A percentile compares a stretch with the other conserved stretches of the same genome.
Evolutionary conservation across 2,797 vertebrate species (phyloP).

Genomic region (Menidia menidia): DNA sequence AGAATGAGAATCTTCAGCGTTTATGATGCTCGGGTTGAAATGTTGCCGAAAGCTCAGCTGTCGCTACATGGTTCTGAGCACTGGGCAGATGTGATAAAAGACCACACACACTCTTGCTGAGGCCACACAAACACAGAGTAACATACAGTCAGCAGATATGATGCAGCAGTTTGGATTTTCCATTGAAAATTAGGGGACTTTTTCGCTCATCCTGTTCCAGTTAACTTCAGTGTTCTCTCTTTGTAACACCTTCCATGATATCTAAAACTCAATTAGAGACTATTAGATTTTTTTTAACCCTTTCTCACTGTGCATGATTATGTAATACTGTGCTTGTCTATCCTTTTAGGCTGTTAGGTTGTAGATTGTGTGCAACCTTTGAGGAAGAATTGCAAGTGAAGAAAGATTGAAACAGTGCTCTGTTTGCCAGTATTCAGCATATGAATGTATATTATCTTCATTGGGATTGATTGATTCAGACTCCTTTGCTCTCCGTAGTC

Average conservation of each 20-base stretch:
- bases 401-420: too few species aligned
- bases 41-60: slow-evolving; percentile 44
- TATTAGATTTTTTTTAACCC: neutral
- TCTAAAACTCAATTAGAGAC: neutral
- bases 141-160: slow-evolving; percentile 42
- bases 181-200: neutral
- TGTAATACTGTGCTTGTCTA: too few species aligned
- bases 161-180: slow-evolving; percentile 22
- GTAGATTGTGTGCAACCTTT: too few species aligned
- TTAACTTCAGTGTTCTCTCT: neutral
- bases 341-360: too few species aligned
- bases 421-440: too few species aligned
- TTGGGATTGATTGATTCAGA: too few species aligned
- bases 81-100: slow-evolving; percentile 41
- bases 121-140: slow-evolving; percentile 38
- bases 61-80: slow-evolving; percentile 27
- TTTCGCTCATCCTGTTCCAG: slow-evolving; percentile 4
- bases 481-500: slow-evolving; percentile 74
- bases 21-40: slow-evolving; percentile 33
- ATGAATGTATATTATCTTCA: neutral
- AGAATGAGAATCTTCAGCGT: slow-evolving; percentile 37
- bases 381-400: too few species aligned
- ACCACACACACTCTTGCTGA: slow-evolving; percentile 38
- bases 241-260: neutral
- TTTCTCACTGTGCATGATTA: too few species aligned